Conservation (phyloP, 2,888 invertebrate genomes). For the Heterodera filipjevi region DNA sequence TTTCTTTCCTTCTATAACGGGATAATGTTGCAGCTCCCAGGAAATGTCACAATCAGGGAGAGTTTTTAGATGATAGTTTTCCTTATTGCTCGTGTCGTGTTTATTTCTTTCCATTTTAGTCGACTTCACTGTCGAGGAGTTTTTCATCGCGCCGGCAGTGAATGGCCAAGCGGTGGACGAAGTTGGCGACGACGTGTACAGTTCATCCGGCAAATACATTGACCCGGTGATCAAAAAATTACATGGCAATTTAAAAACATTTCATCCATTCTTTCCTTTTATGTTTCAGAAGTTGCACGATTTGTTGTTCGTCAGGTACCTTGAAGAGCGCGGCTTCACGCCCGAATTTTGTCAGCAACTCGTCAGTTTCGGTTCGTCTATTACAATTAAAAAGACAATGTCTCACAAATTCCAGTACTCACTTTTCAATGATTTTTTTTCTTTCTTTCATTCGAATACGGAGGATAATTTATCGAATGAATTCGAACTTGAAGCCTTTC, state of each 20-base stretch:
- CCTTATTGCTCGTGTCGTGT: conserved; percentile 63
- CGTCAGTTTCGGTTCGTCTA: conserved; percentile 69
- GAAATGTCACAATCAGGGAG: too few species aligned
- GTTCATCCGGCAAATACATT: conserved; percentile 89
- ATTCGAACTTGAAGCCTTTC: too few species aligned
- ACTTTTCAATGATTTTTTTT: neutral
- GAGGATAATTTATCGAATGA: too few species aligned
- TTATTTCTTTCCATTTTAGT: conserved; percentile 72
- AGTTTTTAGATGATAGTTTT: too few species aligned
- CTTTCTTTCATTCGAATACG: too few species aligned
- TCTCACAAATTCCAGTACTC: neutral
- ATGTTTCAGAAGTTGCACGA: conserved; percentile 53
- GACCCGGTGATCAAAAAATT: conserved; percentile 81
- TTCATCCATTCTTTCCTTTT: neutral
- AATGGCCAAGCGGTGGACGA: conserved; percentile 74
- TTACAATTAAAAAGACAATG: neutral
- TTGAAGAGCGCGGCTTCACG: conserved; percentile 92
- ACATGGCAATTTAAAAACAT: conserved; percentile 1
- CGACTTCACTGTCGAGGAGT: conserved; percentile 88
- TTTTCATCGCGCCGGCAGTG: conserved; percentile 74
- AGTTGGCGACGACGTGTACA: conserved; percentile 81
- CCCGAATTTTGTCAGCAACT: conserved; percentile 89
- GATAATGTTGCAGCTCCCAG: too few species aligned
- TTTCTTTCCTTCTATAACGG: too few species aligned
- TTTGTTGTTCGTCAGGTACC: conserved; percentile 79